Evolutionary conservation across 2,888 invertebrate species (phyloP).

Genomic region (Stomorhina lunata): DNA sequence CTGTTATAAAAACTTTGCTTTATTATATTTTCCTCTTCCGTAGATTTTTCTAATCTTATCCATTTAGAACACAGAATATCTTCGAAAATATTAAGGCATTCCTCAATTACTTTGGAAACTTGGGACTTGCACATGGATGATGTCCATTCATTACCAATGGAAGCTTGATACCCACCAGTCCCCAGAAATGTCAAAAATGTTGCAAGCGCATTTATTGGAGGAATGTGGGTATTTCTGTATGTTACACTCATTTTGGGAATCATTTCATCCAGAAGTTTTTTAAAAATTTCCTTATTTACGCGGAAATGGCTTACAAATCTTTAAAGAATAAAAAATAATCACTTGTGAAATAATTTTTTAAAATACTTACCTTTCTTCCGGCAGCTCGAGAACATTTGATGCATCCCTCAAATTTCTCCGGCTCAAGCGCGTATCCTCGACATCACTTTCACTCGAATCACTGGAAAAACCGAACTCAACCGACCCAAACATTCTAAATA

Average conservation of each 20-base stretch:
- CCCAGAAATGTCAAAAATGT: neutral
- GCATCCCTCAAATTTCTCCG: too few relatives aligned
- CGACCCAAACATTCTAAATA: too few relatives aligned
- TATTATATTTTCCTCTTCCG: neutral
- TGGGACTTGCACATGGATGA: slow-evolving; percentile 9
- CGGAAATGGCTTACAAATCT: too few relatives aligned
- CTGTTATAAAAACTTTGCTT: neutral
- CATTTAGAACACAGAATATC: neutral
- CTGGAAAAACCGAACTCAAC: too few relatives aligned
- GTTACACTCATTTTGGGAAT: neutral
- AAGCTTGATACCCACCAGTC: neutral
- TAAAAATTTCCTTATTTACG: neutral
- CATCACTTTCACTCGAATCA: too few relatives aligned
- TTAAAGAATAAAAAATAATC: too few relatives aligned
- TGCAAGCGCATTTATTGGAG: too few relatives aligned
- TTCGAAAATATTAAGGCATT: neutral
- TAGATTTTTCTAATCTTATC: neutral
- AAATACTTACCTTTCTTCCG: too few relatives aligned
- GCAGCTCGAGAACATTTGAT: too few relatives aligned
- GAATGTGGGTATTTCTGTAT: too few relatives aligned
- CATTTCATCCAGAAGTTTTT: neutral
- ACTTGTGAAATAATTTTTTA: too few relatives aligned
- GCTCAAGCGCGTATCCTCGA: too few relatives aligned
- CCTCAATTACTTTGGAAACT: neutral
- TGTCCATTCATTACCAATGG: neutral